A percentile compares a stretch with the other conserved stretches of the same genome.
Evolutionary conservation across 1,140 invertebrate genomes (phyloP).

Genomic region (Lepidostoma basale): DNA sequence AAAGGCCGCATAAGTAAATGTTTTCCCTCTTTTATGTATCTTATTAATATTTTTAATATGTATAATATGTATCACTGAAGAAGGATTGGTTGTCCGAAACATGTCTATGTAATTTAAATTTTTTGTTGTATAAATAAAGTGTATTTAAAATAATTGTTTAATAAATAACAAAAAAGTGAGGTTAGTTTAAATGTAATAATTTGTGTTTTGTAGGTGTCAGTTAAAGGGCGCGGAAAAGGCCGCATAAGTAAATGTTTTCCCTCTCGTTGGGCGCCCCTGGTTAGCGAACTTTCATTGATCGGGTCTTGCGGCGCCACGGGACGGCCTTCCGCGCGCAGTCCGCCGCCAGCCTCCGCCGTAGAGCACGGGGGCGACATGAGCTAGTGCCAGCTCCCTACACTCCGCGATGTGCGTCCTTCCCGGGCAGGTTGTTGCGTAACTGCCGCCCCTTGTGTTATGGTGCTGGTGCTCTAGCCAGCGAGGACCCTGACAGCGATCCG

Average conservation of each 20-base stretch:
- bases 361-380: not conserved
- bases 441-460: conserved; percentile 1
- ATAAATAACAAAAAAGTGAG: not conserved
- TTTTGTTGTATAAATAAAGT: no score
- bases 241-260: no score
- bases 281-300: conserved; percentile 39
- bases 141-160: no score
- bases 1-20: no score
- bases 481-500: not conserved
- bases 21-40: no score
- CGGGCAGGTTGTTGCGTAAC: conserved; percentile 5
- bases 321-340: not conserved
- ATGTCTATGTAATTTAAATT: no score
- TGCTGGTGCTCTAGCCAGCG: not conserved
- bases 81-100: no score
- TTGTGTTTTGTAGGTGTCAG: no score
- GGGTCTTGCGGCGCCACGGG: conserved; percentile 8
- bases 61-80: no score
- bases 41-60: no score
- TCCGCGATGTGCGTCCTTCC: not conserved
- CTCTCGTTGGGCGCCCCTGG: conserved; percentile 3
- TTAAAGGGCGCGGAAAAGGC: no score
- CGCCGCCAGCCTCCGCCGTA: conserved; percentile 4
- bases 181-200: not conserved
- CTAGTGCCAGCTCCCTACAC: not conserved